A percentile compares a stretch with the other conserved stretches of the same genome.
Conservation (phyloP, 2,888 invertebrate species). For the Graphium colonna region DNA sequence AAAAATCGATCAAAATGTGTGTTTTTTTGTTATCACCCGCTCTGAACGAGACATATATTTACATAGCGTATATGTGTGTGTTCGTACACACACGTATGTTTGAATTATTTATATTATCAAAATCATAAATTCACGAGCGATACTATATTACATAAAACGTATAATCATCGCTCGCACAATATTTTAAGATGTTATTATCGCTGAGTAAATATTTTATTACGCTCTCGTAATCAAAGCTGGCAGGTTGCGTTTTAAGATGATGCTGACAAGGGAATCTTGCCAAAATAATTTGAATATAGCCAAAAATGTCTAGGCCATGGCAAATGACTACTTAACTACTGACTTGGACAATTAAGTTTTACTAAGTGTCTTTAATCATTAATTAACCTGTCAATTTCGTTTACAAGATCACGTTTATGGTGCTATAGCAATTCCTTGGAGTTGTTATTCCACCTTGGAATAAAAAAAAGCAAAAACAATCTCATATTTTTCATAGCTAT, state of each 20-base stretch:
- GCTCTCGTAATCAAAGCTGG: not conserved
- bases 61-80: not conserved
- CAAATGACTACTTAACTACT: no score
- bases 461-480: no score
- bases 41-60: not conserved
- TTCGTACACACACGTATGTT: not conserved
- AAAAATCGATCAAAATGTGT: slow-evolving; percentile 40
- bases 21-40: not conserved
- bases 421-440: no score
- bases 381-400: no score
- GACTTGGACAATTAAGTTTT: no score
- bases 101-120: not conserved
- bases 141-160: not conserved
- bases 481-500: no score
- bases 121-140: not conserved
- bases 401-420: no score
- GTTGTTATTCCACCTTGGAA: no score
- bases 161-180: not conserved
- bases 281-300: not conserved
- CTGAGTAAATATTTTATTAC: not conserved
- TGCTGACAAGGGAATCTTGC: not conserved
- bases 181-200: not conserved
- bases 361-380: no score
- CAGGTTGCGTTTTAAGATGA: not conserved
- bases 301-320: not conserved